Base-by-base conservation (phyloP, 2,797 vertebrate genomes). In the Melanotaenia parkinsoni region DNA sequence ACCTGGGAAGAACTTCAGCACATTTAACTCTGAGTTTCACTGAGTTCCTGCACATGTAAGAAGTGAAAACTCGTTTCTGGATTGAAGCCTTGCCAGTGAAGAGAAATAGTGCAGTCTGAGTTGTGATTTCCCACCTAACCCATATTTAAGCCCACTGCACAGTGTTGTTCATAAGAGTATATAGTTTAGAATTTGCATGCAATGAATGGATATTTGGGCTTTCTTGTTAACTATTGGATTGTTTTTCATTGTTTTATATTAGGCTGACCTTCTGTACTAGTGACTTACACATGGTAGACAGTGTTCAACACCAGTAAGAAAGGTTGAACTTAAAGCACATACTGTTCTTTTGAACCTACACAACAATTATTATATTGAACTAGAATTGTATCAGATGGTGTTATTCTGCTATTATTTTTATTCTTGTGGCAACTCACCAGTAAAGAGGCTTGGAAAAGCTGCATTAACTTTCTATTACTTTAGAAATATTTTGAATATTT, bases 1-100 rank as follows among this genome's bases (percentile, higher is more conserved):
- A 75, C 76, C 78, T 70, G 37, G 82, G 66, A 77, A 81, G 76
- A 87, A 86, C 79, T 87, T 84, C 32, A 78, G 66, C 70, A 81
- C 20, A 67, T 85, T 76, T 58, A 54, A 70, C 33, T 71, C 58
- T 72, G 74, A 68, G 70, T 72, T 77, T 79, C 63, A 32, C 43
- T 16, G 14, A 82, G 56, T 79, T 77, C 3, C 47, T 75, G n/a
- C 24, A 38, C 18, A 54, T 63, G 40, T 40, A 12, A 9, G 30
- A 53, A 16, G 38, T 11, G 10, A 70, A 60, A 26, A 43, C 54
- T 20, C 45, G 5, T 18, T 0, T 16, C 62, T 76, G 51, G 59
- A 64, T 47, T 47, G 30, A 72, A n/a, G 30, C 7, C 16, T 67
- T 61, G 50, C 20, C 72, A 54, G 63, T 53, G 14, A 47, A 33